Evolutionary conservation across 2,113 vertebrate genomes (phyloP), one percentile per base, ranked within the genome.

Genomic region (Callospermophilus lateralis): DNA sequence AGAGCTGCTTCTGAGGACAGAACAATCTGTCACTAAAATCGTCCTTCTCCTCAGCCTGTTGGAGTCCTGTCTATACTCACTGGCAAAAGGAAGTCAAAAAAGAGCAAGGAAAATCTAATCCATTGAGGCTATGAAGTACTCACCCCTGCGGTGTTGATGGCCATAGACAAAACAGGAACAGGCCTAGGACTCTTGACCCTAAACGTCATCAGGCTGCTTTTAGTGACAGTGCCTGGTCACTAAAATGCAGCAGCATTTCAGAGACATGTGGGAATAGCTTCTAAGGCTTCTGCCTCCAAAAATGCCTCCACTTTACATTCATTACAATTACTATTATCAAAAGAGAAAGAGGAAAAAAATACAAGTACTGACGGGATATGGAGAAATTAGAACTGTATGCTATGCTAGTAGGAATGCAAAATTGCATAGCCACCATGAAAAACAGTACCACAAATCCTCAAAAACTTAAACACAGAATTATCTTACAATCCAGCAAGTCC

Each of bases 21-120:
- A 94, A 68, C 84, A 86, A 95, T 92, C 90, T 90, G 90, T 92
- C 94, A 92, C 90, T 61, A 94, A 94, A 93, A 91, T 58, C 34
- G 0, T 51, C 87, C 68, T 73, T 53, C 61, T 86, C 73, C 83
- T 84, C 68, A 42, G 51, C 79, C 76, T 90, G 76, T 45, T 51
- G 55, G 87, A 78, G 70, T 70, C 90, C 80, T 51, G 39, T 68
- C 58, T 78, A 81, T 74, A 93, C 55, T 88, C 90, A 90, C 4
- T 11, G 80, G 79, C 94, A 90, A 83, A 92, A 55, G 58, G 68
- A 89, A 87, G 93, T 86, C 79, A 48, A 95, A 37, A 94, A 88
- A 53, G 26, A 80, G 48, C 15, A 80, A 95, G 76, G 34, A 84
- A 92, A 92, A 93, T 95, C 58, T 70, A 67, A 94, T 85, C 9